A percentile compares a stretch with the other conserved stretches of the same genome.
Conservation (phyloP, 92 coral and sea anemone species). For the Paramuricea clavata region DNA sequence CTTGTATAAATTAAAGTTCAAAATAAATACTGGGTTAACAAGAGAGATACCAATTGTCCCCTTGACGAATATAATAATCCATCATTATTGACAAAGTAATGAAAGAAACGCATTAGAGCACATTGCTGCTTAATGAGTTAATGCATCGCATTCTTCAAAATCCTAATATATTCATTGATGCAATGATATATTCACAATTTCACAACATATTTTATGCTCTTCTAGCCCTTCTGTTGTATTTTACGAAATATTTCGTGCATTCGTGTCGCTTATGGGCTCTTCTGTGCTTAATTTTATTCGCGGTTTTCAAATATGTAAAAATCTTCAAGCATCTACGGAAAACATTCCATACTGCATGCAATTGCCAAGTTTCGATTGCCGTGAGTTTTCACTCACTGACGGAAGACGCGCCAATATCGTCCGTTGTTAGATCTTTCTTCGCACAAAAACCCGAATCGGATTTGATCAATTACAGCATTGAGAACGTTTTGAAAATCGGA, state of each 20-base stretch:
- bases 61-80: neutral
- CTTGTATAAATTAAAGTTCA: no score
- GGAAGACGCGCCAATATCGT: constrained; percentile 32
- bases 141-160: neutral
- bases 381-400: neutral
- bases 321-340: neutral
- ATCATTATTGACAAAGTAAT: neutral
- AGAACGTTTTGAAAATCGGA: constrained; percentile 39
- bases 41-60: no score
- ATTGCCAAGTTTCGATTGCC: constrained; percentile 1
- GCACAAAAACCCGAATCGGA: constrained; percentile 22
- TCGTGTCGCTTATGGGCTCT: neutral
- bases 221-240: neutral
- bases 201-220: neutral
- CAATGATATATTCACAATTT: neutral
- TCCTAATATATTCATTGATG: neutral
- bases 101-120: neutral
- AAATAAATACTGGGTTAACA: no score
- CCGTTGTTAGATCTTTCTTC: neutral
- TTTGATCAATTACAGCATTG: constrained; percentile 37
- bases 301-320: constrained; percentile 21
- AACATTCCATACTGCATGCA: neutral
- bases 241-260: neutral
- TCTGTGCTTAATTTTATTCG: neutral
- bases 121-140: neutral